Percentiles rank a stretch among this genome's conserved stretches.
phyloP scores from a whole-genome alignment of 2,797 vertebrate species.

The Phyllotis vaccarum region DNA sequence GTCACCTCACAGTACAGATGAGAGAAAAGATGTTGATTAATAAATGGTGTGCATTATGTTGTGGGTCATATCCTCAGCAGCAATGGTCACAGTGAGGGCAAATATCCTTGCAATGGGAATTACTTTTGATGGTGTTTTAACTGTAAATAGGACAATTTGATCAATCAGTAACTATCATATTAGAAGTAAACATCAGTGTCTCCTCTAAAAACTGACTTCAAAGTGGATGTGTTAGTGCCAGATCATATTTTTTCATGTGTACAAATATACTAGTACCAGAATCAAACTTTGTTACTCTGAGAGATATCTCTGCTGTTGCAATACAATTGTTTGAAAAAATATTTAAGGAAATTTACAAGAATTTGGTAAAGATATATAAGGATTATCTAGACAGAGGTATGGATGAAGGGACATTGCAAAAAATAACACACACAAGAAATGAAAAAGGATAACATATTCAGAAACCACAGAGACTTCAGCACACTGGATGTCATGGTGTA shows the following conservation, averaged over 20 bases:
- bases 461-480: not conserved
- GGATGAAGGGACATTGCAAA: not conserved
- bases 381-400: not conserved
- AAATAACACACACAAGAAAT: not conserved
- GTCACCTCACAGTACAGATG: not conserved
- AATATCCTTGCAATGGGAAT: not conserved
- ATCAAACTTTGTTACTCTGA: slow-evolving; percentile 18
- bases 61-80: not conserved
- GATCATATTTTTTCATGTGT: not conserved
- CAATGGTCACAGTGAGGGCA: not conserved
- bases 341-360: not conserved
- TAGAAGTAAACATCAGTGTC: not conserved
- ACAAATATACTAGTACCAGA: not conserved
- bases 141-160: slow-evolving; percentile 2
- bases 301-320: not conserved
- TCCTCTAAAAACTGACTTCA: not conserved
- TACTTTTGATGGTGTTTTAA: not conserved
- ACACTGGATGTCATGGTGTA: not conserved
- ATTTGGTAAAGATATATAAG: not conserved
- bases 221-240: not conserved
- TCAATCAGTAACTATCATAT: not conserved
- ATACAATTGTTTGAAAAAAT: not conserved
- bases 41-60: not conserved
- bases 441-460: not conserved
- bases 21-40: slow-evolving; percentile 21